Percentiles rank a stretch among this genome's conserved stretches.
phyloP scores from a whole-genome alignment of 2,113 vertebrate species.

The Limanda limanda region DNA sequence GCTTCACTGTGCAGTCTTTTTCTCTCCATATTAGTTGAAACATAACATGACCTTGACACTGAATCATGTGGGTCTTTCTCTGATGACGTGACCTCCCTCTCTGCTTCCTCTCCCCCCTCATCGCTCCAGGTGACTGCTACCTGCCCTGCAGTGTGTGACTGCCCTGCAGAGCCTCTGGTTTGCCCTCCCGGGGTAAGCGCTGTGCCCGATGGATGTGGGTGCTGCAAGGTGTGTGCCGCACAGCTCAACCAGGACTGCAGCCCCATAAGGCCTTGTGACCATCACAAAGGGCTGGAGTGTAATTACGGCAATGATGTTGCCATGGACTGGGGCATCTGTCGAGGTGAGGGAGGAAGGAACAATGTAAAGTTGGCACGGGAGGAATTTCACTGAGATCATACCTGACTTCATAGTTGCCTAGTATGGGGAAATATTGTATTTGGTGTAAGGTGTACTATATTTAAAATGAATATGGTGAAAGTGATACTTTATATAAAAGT shows the following conservation, averaged over 20 bases:
- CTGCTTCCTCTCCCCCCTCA: background rate
- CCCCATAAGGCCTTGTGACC: conserved; percentile 88
- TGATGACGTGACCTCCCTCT: background rate
- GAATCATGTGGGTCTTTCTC: background rate
- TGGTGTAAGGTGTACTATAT: background rate
- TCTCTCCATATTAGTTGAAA: background rate
- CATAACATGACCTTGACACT: background rate
- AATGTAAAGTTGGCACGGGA: background rate
- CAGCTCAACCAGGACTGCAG: conserved; percentile 95
- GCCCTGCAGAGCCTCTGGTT: conserved; percentile 79
- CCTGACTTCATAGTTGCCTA: background rate
- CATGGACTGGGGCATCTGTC: conserved; percentile 89
- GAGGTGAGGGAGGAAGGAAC: conserved; percentile 84
- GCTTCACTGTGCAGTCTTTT: background rate
- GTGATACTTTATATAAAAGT: background rate
- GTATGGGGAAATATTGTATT: background rate
- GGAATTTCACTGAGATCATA: background rate
- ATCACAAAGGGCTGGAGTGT: conserved; percentile 96
- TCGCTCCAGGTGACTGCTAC: conserved; percentile 66
- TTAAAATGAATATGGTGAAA: background rate
- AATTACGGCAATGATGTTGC: conserved; percentile 91
- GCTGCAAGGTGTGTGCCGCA: conserved; percentile 93
- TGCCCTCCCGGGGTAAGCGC: conserved; percentile 91
- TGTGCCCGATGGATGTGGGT: conserved; percentile 88
- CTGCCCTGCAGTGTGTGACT: conserved; percentile 88